These are phyloP conservation scores for Conchocele bisecta DNA, from an alignment of 2,888 invertebrate genomes.

Conservation along the genomic window DNA sequence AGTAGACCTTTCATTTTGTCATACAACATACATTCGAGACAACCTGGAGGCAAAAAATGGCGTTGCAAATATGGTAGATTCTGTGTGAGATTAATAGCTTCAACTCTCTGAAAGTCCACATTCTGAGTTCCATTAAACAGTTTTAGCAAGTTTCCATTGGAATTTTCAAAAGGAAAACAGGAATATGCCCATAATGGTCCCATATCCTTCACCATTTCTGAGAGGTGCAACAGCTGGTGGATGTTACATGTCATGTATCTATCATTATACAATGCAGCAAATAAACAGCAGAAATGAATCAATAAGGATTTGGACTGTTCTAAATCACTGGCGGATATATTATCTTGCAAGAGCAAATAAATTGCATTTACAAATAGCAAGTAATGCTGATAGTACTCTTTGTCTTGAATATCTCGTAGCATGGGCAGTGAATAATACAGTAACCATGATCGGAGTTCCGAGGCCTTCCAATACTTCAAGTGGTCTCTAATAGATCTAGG, in stretches of 20 bases:
- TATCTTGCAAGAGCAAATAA: conserved; percentile 29
- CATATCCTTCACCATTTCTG: conserved; percentile 37
- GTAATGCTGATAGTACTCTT: conserved; percentile 42
- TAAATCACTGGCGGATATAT: conserved; percentile 20
- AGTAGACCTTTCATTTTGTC: not conserved
- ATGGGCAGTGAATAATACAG: conserved; percentile 54
- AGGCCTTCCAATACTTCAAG: conserved; percentile 60
- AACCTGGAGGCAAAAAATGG: not conserved
- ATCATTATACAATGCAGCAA: conserved; percentile 43
- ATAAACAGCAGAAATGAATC: conserved; percentile 39
- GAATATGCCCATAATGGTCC: conserved; percentile 57
- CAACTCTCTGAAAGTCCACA: conserved; percentile 42
- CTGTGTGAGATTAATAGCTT: conserved; percentile 26
- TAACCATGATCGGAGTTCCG: conserved; percentile 54
- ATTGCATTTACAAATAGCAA: conserved; percentile 46
- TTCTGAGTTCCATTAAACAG: conserved; percentile 55
- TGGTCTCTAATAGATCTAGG: conserved; percentile 44
- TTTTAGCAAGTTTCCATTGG: conserved; percentile 29
- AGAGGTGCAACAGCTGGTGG: conserved; percentile 46
- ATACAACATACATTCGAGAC: not conserved
- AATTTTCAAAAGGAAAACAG: conserved; percentile 52
- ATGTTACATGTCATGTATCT: conserved; percentile 47
- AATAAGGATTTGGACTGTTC: conserved; percentile 28
- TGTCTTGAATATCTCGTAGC: conserved; percentile 26
- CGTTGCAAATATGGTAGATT: too few species aligned